These are phyloP conservation scores for Petrophora chlorosata DNA, from an alignment of 2,888 invertebrate species.

Conservation along the genomic window DNA sequence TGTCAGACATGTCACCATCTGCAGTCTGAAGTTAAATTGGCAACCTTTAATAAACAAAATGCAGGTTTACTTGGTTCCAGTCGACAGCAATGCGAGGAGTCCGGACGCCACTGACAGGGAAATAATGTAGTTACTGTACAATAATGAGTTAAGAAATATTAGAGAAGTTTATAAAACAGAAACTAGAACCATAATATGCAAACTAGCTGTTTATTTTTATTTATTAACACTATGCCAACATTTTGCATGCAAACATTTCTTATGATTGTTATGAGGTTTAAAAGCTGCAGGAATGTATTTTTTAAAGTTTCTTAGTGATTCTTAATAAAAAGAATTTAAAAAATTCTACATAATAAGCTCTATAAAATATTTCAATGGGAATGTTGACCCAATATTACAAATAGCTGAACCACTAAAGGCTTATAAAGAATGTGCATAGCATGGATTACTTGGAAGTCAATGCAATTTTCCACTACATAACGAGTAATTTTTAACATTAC, in stretches of 20 bases:
- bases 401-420: too few species aligned
- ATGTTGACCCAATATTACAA: too few species aligned
- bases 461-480: too few species aligned
- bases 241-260: slow-evolving; percentile 7
- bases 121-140: slow-evolving; percentile 92
- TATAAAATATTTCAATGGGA: too few species aligned
- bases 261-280: background rate
- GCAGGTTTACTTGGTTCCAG: slow-evolving; percentile 87
- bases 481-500: too few species aligned
- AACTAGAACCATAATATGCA: background rate
- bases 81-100: slow-evolving; percentile 96
- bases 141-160: slow-evolving; percentile 41
- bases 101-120: slow-evolving; percentile 96
- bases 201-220: background rate
- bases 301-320: background rate
- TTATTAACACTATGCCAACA: background rate
- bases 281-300: background rate
- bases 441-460: too few species aligned
- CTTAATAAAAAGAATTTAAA: too few species aligned
- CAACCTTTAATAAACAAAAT: slow-evolving; percentile 37
- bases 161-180: slow-evolving; percentile 32
- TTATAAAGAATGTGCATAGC: too few species aligned
- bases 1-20: background rate
- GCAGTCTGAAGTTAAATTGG: slow-evolving; percentile 26
- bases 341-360: too few species aligned